Base-by-base conservation (phyloP, 2,797 vertebrate species). In the Mormyrops boulengeri region DNA sequence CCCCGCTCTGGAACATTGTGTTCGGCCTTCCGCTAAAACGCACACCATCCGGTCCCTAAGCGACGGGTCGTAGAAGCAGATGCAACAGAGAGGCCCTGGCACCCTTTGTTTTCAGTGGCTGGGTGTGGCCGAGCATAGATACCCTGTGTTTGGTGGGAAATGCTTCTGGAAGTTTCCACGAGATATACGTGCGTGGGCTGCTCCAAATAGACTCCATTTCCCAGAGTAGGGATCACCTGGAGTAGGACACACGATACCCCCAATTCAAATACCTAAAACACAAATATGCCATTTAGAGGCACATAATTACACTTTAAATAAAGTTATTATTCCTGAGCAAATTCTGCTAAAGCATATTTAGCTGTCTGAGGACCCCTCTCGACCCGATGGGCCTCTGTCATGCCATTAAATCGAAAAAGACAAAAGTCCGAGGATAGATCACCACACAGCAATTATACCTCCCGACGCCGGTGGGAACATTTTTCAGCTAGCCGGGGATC, bases 401-500 rank as follows among this genome's bases (percentile, higher is more conserved):
- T 2, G 44, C 60, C 60, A n/a, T 30, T 86, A 55, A 30, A 89
- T 12, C 14, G 34, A 1, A 41, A 50, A 49, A 55, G 30, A 49
- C 62, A 30, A 60, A 57, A 53, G 82, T 88, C 80, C 85, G 87
- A 90, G 44, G 44, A 49, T 73, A 80, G 88, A 90, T 90, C 91
- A 92, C 60, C 60, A 12, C 60, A 11, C 44, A 85, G 90, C n/a
- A 88, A 90, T 92, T 90, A 90, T 50, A 85, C 50, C 89, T 44
- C 44, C 53, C 44, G 69, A 84, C 87, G 88, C 90, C 88, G 90
- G 84, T 88, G 88, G 86, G 57, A 47, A 55, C 84, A 88, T 90
- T 88, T 38, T 30, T 41, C 17, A 6, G 69, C 89, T 89, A 89
- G 90, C 60, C 30, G 41, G 26, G 57, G 88, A 89, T 89, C 88